A percentile compares a stretch with the other conserved stretches of the same genome.
These are phyloP conservation scores for Limnodromus scolopaceus DNA, from an alignment of 2,797 vertebrate genomes.

Conservation along the genomic window DNA sequence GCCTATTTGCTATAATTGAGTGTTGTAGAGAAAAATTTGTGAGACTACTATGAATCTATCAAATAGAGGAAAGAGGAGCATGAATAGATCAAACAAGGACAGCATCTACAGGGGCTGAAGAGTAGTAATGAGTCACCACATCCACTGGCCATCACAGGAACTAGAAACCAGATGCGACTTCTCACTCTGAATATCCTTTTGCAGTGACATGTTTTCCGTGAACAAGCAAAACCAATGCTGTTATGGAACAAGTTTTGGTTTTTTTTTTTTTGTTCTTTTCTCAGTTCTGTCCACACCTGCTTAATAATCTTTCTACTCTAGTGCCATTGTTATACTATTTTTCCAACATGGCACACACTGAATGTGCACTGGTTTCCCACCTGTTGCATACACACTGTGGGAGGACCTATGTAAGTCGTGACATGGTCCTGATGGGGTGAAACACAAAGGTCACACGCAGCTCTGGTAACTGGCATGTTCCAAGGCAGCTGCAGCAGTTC, in stretches of 20 bases:
- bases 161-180: background rate
- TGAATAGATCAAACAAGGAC: background rate
- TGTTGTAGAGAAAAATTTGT: background rate
- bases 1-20: background rate
- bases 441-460: background rate
- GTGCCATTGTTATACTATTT: background rate
- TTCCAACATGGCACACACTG: background rate
- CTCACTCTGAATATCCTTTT: background rate
- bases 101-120: background rate
- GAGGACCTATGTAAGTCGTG: background rate
- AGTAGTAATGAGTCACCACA: background rate
- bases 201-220: background rate
- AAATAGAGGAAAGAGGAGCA: background rate
- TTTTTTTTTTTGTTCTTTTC: background rate
- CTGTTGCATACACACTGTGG: background rate
- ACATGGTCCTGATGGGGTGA: background rate
- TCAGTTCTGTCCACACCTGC: background rate
- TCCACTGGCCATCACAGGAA: background rate
- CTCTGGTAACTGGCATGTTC: background rate
- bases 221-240: background rate
- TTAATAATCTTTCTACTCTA: background rate
- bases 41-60: background rate
- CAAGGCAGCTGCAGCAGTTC: background rate
- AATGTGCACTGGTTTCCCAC: fast-evolving
- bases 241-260: background rate